Conservation (phyloP, 1,140 invertebrate species). For the Ctenoplectra terminalis region DNA sequence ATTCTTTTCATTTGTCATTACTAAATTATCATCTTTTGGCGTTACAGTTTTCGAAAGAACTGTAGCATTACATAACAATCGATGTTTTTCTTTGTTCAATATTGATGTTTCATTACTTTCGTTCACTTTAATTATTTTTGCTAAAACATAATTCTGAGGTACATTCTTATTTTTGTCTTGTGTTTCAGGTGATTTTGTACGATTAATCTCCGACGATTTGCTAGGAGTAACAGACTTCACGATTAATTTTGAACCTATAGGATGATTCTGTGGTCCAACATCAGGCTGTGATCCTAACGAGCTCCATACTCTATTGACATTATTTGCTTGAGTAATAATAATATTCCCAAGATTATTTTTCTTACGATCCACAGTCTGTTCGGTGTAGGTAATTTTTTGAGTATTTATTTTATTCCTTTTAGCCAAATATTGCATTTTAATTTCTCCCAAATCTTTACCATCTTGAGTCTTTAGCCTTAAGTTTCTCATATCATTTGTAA, state of each 20-base stretch:
- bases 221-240: not conserved
- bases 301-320: not conserved
- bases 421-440: slow-evolving; percentile 61
- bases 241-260: not conserved
- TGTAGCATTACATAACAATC: not conserved
- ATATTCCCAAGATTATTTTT: not conserved
- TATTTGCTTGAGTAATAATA: not conserved
- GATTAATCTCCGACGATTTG: too few relatives aligned
- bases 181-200: too few relatives aligned
- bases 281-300: not conserved
- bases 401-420: slow-evolving; percentile 3
- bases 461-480: slow-evolving; percentile 64
- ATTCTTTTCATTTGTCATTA: not conserved
- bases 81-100: not conserved
- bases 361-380: not conserved
- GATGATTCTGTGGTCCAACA: too few relatives aligned
- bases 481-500: slow-evolving; percentile 51
- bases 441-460: slow-evolving; percentile 73
- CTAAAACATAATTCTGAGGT: not conserved
- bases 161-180: not conserved
- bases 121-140: not conserved
- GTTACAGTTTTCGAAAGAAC: not conserved
- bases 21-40: not conserved
- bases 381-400: slow-evolving; percentile 17
- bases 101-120: not conserved